These are phyloP conservation scores for Rafetus swinhoei DNA, from an alignment of 2,113 vertebrate species.

Conservation along the genomic window DNA sequence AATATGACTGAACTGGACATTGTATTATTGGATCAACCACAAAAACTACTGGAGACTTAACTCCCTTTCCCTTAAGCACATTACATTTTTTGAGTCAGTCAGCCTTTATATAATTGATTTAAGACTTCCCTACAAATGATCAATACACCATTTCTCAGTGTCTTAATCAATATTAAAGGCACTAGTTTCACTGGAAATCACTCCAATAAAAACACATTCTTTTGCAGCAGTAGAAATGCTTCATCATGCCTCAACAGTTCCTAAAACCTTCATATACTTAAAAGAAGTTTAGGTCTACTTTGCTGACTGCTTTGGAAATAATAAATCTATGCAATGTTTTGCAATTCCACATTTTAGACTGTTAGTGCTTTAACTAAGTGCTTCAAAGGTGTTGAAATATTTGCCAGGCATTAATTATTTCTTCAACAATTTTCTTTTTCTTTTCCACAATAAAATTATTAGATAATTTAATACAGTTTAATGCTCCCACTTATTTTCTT, in stretches of 20 bases:
- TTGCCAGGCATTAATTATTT: slow-evolving; percentile 52
- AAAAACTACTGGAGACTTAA: slow-evolving; percentile 32
- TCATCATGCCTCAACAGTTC: neutral
- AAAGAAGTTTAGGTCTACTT: slow-evolving; percentile 10
- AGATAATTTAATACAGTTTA: neutral
- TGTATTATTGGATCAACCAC: slow-evolving; percentile 16
- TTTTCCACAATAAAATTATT: slow-evolving; percentile 28
- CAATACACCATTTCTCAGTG: slow-evolving; percentile 44
- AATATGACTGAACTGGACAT: slow-evolving; percentile 35
- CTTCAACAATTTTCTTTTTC: slow-evolving; percentile 8
- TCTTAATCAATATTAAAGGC: slow-evolving; percentile 60
- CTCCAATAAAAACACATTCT: slow-evolving; percentile 39
- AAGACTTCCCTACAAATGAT: slow-evolving; percentile 53
- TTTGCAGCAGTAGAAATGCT: neutral
- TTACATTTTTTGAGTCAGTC: slow-evolving; percentile 49
- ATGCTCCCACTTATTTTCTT: neutral
- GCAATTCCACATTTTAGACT: slow-evolving; percentile 19
- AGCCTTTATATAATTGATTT: slow-evolving; percentile 53
- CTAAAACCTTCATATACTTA: neutral
- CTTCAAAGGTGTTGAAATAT: slow-evolving; percentile 27
- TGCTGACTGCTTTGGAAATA: slow-evolving; percentile 41
- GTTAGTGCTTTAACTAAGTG: slow-evolving; percentile 38
- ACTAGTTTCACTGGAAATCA: slow-evolving; percentile 22
- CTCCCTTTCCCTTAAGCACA: slow-evolving; percentile 27
- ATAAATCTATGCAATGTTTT: slow-evolving; percentile 24